Conservation (phyloP, 30 jellyfish, hydroid and myxozoan species). For the Cassiopea xamachana region DNA sequence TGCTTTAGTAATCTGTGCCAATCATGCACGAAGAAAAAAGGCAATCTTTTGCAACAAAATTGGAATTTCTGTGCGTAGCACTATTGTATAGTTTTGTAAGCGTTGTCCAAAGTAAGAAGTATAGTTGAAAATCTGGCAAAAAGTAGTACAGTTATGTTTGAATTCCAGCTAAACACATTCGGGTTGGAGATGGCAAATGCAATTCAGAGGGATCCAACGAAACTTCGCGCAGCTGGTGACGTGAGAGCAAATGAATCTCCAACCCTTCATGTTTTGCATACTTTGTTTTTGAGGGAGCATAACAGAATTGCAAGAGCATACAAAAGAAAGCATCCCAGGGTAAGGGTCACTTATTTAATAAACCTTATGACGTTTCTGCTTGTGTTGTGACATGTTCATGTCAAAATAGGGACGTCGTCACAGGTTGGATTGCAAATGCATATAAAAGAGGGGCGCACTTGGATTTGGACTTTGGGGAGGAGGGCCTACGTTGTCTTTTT, state of each 20-base stretch:
- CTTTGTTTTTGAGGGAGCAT: conserved; percentile 86
- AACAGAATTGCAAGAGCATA: conserved; percentile 46
- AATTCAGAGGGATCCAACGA: conserved; percentile 70
- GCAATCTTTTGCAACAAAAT: too few species aligned
- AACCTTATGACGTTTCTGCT: background rate
- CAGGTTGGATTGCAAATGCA: too few species aligned
- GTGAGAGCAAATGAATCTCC: conserved; percentile 86
- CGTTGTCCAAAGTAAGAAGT: too few species aligned
- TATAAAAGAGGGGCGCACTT: too few species aligned
- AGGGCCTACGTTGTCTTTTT: too few species aligned
- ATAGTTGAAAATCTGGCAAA: too few species aligned
- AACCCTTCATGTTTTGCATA: conserved; percentile 66
- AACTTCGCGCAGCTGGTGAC: conserved; percentile 85
- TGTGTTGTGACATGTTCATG: background rate
- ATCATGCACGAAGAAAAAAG: too few species aligned
- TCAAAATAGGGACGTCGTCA: too few species aligned
- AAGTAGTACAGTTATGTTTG: background rate
- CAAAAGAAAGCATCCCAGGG: background rate
- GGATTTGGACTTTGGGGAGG: too few species aligned
- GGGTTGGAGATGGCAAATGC: conserved; percentile 79
- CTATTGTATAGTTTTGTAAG: too few species aligned
- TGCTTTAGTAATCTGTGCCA: too few species aligned
- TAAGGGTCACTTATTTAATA: background rate
- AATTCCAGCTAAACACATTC: conserved; percentile 31
- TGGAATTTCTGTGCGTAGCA: too few species aligned